phyloP scores from a whole-genome alignment of 2,888 invertebrate species.

The Nasonia oneida region DNA sequence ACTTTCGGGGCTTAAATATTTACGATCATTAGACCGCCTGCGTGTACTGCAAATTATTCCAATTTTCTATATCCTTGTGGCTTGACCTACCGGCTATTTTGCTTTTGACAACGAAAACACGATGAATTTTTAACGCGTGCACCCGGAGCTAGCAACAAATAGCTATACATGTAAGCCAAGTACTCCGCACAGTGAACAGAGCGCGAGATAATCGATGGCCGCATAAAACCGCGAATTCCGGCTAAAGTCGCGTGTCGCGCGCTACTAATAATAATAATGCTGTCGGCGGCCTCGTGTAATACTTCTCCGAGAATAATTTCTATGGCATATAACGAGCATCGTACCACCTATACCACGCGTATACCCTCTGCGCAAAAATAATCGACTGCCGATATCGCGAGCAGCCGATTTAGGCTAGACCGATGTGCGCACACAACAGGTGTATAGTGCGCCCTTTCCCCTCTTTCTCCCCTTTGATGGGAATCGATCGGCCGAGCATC shows the following conservation, averaged over 20 bases:
- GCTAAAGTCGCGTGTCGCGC: neutral
- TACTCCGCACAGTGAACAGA: neutral
- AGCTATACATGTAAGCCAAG: neutral
- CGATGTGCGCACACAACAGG: neutral
- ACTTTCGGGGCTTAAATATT: neutral
- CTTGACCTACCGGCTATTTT: neutral
- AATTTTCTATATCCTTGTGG: conserved; percentile 8
- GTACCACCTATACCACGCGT: neutral
- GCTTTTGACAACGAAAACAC: neutral
- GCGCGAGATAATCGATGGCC: conserved; percentile 1
- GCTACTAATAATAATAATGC: neutral
- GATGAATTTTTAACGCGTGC: neutral
- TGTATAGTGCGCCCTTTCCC: neutral
- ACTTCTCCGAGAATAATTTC: neutral
- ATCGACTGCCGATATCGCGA: neutral
- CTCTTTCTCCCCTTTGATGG: neutral
- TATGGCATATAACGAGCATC: neutral
- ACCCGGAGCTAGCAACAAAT: neutral
- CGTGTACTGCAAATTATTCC: neutral
- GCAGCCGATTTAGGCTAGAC: neutral
- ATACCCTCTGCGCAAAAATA: neutral
- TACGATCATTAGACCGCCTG: neutral
- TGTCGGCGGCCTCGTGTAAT: neutral
- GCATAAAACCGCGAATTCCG: conserved; percentile 16
- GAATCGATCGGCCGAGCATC: neutral